Conservation (phyloP, 2,113 vertebrate species). For the Triplophysa dalaica region DNA sequence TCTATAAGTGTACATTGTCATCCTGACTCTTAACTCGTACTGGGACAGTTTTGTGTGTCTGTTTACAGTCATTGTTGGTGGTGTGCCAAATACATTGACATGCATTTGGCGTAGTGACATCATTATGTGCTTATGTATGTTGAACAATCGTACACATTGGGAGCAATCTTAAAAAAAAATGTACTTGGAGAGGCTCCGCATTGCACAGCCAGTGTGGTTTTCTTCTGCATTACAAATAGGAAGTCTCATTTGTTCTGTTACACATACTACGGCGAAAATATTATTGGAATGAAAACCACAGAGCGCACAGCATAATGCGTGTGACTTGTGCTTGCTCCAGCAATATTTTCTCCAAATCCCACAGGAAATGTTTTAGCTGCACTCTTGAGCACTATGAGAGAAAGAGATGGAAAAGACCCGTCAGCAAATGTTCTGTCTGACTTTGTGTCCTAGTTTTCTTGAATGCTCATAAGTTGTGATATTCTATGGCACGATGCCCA, state of each 20-base stretch:
- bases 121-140: neutral
- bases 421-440: neutral
- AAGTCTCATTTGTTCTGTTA: neutral
- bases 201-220: neutral
- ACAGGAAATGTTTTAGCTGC: constrained; percentile 2
- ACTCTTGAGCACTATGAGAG: neutral
- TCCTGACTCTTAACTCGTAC: constrained; percentile 45
- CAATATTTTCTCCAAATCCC: constrained; percentile 14
- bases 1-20: constrained; percentile 34
- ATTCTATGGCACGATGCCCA: neutral
- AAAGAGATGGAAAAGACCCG: neutral
- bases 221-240: constrained; percentile 1
- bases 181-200: neutral
- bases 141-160: neutral
- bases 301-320: neutral
- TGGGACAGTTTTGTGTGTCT: constrained; percentile 41
- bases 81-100: constrained; percentile 16
- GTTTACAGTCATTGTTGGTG: constrained; percentile 48
- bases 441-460: neutral
- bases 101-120: constrained; percentile 9
- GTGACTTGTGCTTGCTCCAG: constrained; percentile 28
- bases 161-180: neutral
- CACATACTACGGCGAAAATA: neutral
- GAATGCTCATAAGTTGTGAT: neutral
- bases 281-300: constrained; percentile 1